phyloP scores from a whole-genome alignment of 2,113 vertebrate genomes.

The Zosterops hypoxanthus region DNA sequence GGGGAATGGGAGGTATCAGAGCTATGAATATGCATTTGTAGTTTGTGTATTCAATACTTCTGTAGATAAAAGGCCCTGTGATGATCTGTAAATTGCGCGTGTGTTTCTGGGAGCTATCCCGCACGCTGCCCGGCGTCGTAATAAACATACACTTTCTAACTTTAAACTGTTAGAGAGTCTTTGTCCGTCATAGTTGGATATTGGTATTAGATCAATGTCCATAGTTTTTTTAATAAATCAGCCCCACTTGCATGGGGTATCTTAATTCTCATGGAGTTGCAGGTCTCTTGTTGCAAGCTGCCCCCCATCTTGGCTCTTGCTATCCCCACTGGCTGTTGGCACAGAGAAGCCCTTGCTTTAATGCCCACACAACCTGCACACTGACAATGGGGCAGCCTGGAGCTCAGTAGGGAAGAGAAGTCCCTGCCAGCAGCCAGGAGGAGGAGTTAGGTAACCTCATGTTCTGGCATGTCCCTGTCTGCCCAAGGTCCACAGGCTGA shows the following conservation, averaged over 20 bases:
- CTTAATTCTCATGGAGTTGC: neutral
- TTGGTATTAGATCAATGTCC: too few species aligned
- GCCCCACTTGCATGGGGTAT: rapidly evolving
- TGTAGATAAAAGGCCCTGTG: too few species aligned
- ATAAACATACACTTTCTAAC: too few species aligned
- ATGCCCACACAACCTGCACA: neutral
- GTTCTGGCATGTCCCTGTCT: neutral
- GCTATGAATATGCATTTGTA: too few species aligned
- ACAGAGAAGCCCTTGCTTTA: neutral
- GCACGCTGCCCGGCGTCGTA: too few species aligned
- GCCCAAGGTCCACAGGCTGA: neutral
- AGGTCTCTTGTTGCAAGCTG: neutral
- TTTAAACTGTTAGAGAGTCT: too few species aligned
- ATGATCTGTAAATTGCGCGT: too few species aligned
- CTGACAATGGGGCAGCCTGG: neutral
- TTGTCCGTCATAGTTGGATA: too few species aligned
- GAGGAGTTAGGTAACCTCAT: neutral
- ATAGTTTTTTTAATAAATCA: too few species aligned
- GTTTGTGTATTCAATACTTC: too few species aligned
- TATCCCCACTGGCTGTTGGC: neutral
- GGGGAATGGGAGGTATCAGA: too few species aligned
- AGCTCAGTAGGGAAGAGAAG: rapidly evolving
- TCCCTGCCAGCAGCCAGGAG: neutral
- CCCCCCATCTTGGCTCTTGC: neutral
- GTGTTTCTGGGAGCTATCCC: too few species aligned